Evolutionary conservation across 2,113 vertebrate species (phyloP).

Genomic region (Eulacestoma nigropectus): DNA sequence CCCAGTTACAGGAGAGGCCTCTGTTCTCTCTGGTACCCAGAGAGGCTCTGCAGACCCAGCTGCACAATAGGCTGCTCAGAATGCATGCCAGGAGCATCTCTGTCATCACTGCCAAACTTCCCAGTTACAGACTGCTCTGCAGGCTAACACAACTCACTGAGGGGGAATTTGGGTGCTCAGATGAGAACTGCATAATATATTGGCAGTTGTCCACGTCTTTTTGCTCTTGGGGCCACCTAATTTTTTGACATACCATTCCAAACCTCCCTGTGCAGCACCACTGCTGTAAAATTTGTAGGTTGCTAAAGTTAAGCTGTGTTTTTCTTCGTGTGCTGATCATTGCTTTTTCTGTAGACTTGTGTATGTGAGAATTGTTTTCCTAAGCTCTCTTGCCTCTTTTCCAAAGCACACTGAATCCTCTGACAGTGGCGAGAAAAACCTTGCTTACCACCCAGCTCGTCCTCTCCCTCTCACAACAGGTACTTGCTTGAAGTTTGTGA

Average conservation of each 20-base stretch:
- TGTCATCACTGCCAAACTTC: not conserved
- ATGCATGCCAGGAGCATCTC: constrained; percentile 15
- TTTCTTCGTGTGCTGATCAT: not conserved
- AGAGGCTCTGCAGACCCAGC: rapidly evolving
- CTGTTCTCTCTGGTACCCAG: not conserved
- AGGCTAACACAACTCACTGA: not conserved
- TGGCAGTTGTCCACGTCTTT: not conserved
- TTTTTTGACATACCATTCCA: not conserved
- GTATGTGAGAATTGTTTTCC: not conserved
- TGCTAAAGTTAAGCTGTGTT: not conserved
- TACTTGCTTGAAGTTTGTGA: not conserved
- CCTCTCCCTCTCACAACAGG: not conserved
- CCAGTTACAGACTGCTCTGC: not conserved
- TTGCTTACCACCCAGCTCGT: not conserved
- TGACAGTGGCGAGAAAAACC: not conserved
- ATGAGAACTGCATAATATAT: not conserved
- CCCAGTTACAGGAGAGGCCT: not conserved
- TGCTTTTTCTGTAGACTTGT: not conserved
- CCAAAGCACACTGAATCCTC: not conserved
- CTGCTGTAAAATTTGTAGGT: not conserved
- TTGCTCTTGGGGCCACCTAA: not conserved
- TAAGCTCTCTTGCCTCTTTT: not conserved
- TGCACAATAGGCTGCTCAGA: not conserved
- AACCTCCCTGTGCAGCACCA: not conserved
- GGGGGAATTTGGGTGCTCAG: not conserved